Base-by-base conservation (phyloP, 2,797 vertebrate species). In the Columba guinea region DNA sequence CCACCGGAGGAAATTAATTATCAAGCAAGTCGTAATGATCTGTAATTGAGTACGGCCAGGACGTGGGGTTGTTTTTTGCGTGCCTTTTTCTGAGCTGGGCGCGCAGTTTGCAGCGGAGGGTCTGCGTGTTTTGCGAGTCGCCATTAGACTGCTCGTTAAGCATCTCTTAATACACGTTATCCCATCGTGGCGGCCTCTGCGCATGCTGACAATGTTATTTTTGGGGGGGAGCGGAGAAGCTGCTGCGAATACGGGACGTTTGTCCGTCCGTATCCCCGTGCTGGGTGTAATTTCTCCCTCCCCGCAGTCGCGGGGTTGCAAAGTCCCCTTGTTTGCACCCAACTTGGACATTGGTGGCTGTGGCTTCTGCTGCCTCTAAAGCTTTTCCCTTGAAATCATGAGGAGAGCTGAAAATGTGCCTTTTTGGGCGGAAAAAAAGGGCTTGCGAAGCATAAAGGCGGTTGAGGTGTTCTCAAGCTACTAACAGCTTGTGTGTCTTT, bases 381-480 rank as follows among this genome's bases (percentile, higher is more conserved):
- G 46, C 44, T 88, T 67, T 60, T 55, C 28, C 26, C 17, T 48
- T 32, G 49, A 30, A 49, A 49, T 46, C 4, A 1, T 41, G 41
- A 37, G 24, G 48, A 22, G 44, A 21, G 48, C 35, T 56, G 46
- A 44, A 81, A 87, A 79, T 3, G 5, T 11, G 14, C 22, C 7
- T 18, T 68, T 90, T 23, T 0, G 6, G 48, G 80, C 14, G 48
- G 80, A 20, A 56, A 49, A 52, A 59, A 84, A 32, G 28, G 55
- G 44, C 24, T 84, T 0, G 0, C 2, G 7, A 21, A 58, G 59
- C 35, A 7, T 70, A 7, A 22, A 39, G n/a, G 55, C 0, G 0
- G 8, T 35, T 34, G 34, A 58, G 53, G 69, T 51, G 10, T 39
- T 88, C 78, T 90, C 30, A 6, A 0, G 6, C 23, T 30, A 19